Percentiles rank a stretch among this genome's conserved stretches.
phyloP scores from a whole-genome alignment of 2,888 invertebrate genomes.

The Tubulanus polymorphus region DNA sequence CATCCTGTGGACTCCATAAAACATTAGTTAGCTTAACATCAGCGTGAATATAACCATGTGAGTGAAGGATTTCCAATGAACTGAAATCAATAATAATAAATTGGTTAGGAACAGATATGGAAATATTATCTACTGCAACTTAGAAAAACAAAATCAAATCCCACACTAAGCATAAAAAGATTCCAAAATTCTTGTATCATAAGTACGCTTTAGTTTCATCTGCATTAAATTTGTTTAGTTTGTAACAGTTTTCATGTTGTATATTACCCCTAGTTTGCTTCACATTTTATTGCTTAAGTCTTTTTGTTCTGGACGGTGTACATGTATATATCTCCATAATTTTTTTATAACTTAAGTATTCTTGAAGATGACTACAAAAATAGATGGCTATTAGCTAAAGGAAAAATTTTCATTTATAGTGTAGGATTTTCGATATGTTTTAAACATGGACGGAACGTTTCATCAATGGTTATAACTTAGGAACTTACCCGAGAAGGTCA shows the following conservation, averaged over 20 bases:
- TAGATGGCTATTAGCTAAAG: too few species aligned
- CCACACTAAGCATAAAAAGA: not conserved
- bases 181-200: too few species aligned
- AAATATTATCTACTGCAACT: too few species aligned
- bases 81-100: not conserved
- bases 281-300: not conserved
- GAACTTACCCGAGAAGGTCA: not conserved
- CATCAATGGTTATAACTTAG: not conserved
- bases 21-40: conserved; percentile 15
- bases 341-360: not conserved
- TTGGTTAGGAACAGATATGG: too few species aligned
- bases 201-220: too few species aligned
- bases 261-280: too few species aligned
- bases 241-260: too few species aligned
- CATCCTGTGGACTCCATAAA: conserved; percentile 13
- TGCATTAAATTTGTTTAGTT: too few species aligned
- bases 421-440: too few species aligned
- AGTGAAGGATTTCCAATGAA: conserved; percentile 3
- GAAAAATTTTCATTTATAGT: too few species aligned
- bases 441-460: too few species aligned
- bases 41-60: conserved; percentile 14
- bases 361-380: not conserved
- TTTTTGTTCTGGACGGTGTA: not conserved
- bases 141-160: not conserved
- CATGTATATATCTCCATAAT: not conserved